A percentile compares a stretch with the other conserved stretches of the same genome.
Evolutionary conservation across 1,140 invertebrate species (phyloP).

Genomic region (Aphelenchoides avenae): DNA sequence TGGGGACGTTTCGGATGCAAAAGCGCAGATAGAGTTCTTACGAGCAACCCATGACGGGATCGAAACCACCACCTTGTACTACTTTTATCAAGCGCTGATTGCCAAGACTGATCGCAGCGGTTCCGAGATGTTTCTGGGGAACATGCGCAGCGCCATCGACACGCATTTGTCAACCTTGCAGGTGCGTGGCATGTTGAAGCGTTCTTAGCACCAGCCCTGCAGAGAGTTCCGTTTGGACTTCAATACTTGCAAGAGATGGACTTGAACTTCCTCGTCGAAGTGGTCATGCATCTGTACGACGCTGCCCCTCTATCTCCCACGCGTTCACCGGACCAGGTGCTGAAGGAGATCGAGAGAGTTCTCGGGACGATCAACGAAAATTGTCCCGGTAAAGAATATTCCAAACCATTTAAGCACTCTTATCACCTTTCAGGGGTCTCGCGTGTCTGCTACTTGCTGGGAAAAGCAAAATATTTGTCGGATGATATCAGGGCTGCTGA

Average conservation of each 20-base stretch:
- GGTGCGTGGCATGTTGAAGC: slow-evolving; percentile 9
- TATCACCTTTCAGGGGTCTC: slow-evolving; percentile 61
- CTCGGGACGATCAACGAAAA: slow-evolving; percentile 72
- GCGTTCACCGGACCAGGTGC: slow-evolving; percentile 61
- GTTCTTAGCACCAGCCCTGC: slow-evolving; percentile 29
- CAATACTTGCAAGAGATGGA: slow-evolving; percentile 74
- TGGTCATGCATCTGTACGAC: slow-evolving; percentile 73
- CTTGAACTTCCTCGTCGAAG: slow-evolving; percentile 76
- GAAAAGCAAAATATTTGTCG: slow-evolving; percentile 74
- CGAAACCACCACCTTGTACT: slow-evolving; percentile 15
- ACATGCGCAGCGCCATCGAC: slow-evolving; percentile 20
- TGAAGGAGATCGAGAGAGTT: slow-evolving; percentile 67
- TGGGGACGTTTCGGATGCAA: slow-evolving; percentile 28
- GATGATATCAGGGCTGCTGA: slow-evolving; percentile 71
- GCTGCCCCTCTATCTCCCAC: slow-evolving; percentile 67
- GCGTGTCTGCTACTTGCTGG: slow-evolving; percentile 71
- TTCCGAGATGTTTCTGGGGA: slow-evolving; percentile 2
- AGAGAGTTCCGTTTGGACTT: slow-evolving; percentile 70
- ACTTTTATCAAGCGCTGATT: slow-evolving; percentile 23
- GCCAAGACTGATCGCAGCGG: slow-evolving; percentile 8
- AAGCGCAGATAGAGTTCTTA: slow-evolving; percentile 35
- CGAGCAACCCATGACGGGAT: slow-evolving; percentile 29
- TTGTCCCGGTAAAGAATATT: slow-evolving; percentile 68
- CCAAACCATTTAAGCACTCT: neutral
- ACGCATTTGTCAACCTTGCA: slow-evolving; percentile 23